A percentile compares a stretch with the other conserved stretches of the same genome.
Conservation (phyloP, 2,888 invertebrate species). For the Scaptomyza tumidula region DNA sequence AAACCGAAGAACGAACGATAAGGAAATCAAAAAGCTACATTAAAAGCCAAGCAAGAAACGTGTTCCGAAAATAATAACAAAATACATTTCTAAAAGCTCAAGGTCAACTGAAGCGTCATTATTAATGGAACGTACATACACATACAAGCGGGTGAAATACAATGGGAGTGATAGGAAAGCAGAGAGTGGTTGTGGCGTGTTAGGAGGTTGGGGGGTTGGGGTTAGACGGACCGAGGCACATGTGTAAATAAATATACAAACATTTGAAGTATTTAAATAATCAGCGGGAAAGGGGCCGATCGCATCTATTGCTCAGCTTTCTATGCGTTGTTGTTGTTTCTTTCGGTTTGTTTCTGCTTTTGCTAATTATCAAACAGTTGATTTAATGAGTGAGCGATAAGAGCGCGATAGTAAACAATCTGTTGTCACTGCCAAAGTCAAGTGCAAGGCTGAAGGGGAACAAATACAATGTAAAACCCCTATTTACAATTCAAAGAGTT, state of each 20-base stretch:
- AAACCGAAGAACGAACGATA: conserved; percentile 47
- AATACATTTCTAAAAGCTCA: conserved; percentile 75
- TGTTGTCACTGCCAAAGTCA: conserved; percentile 67
- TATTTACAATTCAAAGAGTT: conserved; percentile 26
- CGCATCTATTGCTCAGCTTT: conserved; percentile 3
- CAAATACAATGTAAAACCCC: conserved; percentile 20
- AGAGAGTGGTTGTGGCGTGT: not conserved
- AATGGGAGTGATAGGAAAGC: not conserved
- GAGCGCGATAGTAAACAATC: conserved; percentile 38
- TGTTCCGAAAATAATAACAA: conserved; percentile 50
- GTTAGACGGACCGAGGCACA: too few species aligned
- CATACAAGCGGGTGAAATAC: conserved; percentile 3
- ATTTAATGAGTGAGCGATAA: conserved; percentile 47
- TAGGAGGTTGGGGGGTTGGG: too few species aligned
- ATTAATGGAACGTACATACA: conserved; percentile 61
- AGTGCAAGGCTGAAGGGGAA: conserved; percentile 64
- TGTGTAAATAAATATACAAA: too few species aligned
- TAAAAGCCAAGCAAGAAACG: conserved; percentile 49
- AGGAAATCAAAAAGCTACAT: conserved; percentile 50
- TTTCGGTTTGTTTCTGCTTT: conserved; percentile 8
- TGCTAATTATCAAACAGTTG: conserved; percentile 51
- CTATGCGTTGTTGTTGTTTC: not conserved
- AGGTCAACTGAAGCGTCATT: conserved; percentile 77
- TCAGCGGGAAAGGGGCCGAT: conserved; percentile 4
- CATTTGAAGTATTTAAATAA: conserved; percentile 51